These are phyloP conservation scores for Dasypus novemcinctus DNA, from an alignment of 2,113 vertebrate species.

Conservation along the genomic window DNA sequence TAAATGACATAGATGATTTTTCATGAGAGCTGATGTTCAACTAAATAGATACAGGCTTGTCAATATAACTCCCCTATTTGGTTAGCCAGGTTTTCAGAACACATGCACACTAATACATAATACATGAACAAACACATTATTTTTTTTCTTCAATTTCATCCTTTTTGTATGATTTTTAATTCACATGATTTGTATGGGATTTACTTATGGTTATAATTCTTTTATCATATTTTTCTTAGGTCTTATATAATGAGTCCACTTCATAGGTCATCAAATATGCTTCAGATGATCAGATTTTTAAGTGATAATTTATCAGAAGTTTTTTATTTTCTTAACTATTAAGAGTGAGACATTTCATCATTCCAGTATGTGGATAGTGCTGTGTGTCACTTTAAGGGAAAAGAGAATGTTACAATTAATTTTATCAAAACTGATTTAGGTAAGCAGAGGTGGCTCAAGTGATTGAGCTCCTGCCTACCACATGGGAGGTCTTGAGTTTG, in stretches of 20 bases:
- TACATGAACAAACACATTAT: not conserved
- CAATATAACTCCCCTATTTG: not conserved
- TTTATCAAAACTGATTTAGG: not conserved
- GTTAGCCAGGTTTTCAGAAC: not conserved
- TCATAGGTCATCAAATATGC: not conserved
- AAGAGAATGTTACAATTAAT: not conserved
- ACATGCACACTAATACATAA: not conserved
- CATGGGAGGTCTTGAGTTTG: too few species aligned
- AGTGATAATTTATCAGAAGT: not conserved
- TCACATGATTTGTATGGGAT: not conserved
- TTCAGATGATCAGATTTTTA: not conserved
- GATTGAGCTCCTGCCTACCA: too few species aligned
- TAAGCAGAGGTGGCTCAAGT: too few species aligned
- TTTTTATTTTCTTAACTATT: not conserved
- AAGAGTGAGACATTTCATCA: not conserved
- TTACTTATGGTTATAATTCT: not conserved
- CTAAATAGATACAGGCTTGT: not conserved
- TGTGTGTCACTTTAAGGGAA: not conserved
- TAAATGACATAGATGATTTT: not conserved
- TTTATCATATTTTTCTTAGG: not conserved
- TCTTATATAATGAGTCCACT: not conserved
- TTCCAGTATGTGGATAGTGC: not conserved
- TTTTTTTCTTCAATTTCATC: not conserved
- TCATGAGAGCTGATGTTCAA: not conserved
- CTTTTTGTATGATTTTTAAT: not conserved